These are phyloP conservation scores for Carassius gibelio DNA, from an alignment of 2,113 vertebrate species.

Conservation along the genomic window DNA sequence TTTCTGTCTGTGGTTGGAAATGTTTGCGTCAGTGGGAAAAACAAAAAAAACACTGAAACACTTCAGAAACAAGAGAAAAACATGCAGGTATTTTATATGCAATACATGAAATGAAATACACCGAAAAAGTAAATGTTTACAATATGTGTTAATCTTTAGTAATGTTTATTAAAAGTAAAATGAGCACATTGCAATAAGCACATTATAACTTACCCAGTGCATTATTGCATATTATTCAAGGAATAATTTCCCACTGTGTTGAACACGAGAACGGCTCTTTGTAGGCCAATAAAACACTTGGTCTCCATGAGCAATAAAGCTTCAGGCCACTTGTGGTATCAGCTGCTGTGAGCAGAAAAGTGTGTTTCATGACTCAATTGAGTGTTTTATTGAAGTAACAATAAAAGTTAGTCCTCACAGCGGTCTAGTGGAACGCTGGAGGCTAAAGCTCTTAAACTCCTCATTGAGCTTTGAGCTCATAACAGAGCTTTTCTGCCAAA, in stretches of 20 bases:
- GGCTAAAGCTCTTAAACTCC: conserved; percentile 2
- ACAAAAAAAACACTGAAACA: background rate
- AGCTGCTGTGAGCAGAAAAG: background rate
- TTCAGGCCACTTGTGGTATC: background rate
- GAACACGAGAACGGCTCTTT: background rate
- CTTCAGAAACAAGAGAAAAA: background rate
- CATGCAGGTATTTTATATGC: background rate
- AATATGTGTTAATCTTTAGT: background rate
- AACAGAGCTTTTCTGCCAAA: background rate
- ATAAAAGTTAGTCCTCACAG: conserved; percentile 15
- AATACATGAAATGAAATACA: background rate
- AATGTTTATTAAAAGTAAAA: background rate
- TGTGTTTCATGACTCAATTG: conserved; percentile 4
- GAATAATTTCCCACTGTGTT: conserved; percentile 1
- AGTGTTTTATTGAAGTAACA: conserved; percentile 24
- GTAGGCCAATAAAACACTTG: background rate
- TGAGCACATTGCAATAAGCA: background rate
- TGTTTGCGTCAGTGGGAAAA: conserved; percentile 18
- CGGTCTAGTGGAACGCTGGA: background rate
- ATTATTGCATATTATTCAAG: background rate
- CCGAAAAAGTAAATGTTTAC: background rate
- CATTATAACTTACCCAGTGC: background rate
- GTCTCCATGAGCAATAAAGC: background rate
- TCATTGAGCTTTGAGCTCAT: conserved; percentile 15
- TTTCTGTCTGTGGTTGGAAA: conserved; percentile 31